These are phyloP conservation scores for Melieria crassipennis DNA, from an alignment of 2,888 invertebrate genomes.

Conservation along the genomic window DNA sequence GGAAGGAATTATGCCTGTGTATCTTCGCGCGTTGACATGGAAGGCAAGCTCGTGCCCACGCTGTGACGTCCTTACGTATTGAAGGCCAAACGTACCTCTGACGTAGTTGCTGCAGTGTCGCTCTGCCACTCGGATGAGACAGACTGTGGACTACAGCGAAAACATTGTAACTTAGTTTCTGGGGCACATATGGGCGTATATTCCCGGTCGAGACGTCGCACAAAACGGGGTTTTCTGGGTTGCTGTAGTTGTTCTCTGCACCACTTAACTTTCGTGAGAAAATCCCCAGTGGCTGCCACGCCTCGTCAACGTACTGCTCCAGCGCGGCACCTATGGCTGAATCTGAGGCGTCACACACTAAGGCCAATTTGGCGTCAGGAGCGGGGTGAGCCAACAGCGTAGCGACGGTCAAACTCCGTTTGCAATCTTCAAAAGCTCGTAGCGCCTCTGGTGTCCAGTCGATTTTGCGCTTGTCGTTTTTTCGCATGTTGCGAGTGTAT, in stretches of 20 bases:
- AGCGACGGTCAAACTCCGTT: not conserved
- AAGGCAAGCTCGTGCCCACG: no score
- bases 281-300: slow-evolving; percentile 37
- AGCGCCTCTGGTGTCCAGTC: slow-evolving; percentile 3
- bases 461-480: slow-evolving; percentile 10
- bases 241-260: slow-evolving; percentile 9
- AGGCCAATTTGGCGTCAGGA: slow-evolving; percentile 2
- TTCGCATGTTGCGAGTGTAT: not conserved
- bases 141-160: no score
- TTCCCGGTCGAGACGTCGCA: no score
- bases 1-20: no score
- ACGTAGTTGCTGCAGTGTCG: slow-evolving; percentile 31
- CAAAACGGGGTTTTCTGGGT: slow-evolving; percentile 40
- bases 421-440: not conserved
- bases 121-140: no score
- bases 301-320: slow-evolving; percentile 35
- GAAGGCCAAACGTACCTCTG: slow-evolving; percentile 10
- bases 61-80: no score
- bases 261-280: slow-evolving; percentile 55
- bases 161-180: no score
- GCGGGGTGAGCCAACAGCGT: not conserved
- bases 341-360: slow-evolving; percentile 6
- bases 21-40: no score
- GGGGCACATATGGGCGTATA: no score
- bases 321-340: slow-evolving; percentile 34